These are phyloP conservation scores for Sebastiscus albofasciatus DNA, from an alignment of 2,797 vertebrate genomes.

Conservation along the genomic window DNA sequence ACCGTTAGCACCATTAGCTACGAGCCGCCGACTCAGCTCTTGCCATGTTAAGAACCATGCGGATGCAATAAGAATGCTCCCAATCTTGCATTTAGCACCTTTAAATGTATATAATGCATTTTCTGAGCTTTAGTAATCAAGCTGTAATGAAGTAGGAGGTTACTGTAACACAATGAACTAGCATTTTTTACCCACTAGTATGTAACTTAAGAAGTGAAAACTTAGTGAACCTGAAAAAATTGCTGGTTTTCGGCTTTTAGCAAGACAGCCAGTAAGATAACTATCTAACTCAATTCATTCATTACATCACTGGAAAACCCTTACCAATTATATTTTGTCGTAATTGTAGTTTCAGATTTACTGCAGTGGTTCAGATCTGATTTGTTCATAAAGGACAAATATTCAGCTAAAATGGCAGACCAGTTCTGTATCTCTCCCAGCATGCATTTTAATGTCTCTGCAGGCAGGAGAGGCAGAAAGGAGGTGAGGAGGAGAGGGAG, in stretches of 20 bases:
- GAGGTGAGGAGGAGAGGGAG: neutral
- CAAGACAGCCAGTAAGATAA: neutral
- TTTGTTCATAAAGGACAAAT: neutral
- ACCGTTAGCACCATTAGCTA: too few relatives aligned
- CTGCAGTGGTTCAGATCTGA: neutral
- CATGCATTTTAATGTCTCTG: constrained; percentile 19
- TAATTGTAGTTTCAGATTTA: neutral
- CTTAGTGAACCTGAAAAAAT: neutral
- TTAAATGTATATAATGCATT: too few relatives aligned
- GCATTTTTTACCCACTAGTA: neutral
- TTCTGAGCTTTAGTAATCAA: too few relatives aligned
- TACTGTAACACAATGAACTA: too few relatives aligned
- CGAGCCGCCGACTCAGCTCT: too few relatives aligned
- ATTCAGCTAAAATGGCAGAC: neutral
- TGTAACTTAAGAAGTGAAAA: neutral
- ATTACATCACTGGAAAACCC: neutral
- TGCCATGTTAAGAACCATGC: too few relatives aligned
- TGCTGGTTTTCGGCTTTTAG: neutral
- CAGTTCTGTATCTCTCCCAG: neutral
- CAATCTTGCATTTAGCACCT: too few relatives aligned
- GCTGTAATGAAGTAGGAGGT: too few relatives aligned
- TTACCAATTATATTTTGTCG: neutral
- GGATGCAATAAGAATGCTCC: too few relatives aligned
- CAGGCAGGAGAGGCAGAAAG: neutral
- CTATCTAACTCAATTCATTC: neutral